A percentile compares a stretch with the other conserved stretches of the same genome.
Conservation (phyloP, 1,140 invertebrate genomes). For the Pogonomyrmex californicus region DNA sequence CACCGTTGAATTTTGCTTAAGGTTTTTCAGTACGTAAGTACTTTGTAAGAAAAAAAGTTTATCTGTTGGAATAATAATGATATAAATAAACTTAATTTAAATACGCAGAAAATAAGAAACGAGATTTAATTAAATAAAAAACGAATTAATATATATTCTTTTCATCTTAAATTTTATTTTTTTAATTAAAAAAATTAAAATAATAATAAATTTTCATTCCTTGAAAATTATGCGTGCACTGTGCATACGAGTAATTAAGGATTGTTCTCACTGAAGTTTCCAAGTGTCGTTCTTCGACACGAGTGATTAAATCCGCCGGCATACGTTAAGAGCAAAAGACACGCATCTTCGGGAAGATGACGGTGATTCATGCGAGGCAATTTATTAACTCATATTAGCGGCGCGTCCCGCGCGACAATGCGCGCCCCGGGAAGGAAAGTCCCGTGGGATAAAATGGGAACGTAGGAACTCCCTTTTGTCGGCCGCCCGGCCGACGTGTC, state of each 20-base stretch:
- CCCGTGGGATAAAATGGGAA: slow-evolving; percentile 64
- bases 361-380: slow-evolving; percentile 43
- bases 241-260: not conserved
- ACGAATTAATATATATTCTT: no score
- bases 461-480: slow-evolving; percentile 59
- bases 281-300: not conserved
- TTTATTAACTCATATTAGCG: slow-evolving; percentile 52
- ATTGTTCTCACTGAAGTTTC: not conserved
- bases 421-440: slow-evolving; percentile 44
- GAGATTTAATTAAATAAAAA: no score
- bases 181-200: no score
- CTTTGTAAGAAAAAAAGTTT: no score
- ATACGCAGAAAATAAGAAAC: no score
- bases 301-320: slow-evolving; percentile 20
- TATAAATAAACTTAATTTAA: no score
- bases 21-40: no score
- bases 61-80: no score
- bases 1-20: no score
- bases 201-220: no score
- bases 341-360: not conserved
- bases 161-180: no score
- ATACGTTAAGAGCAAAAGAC: not conserved
- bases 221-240: not conserved
- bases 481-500: slow-evolving; percentile 15
- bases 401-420: not conserved